Percentiles rank a stretch among this genome's conserved stretches.
phyloP scores from a whole-genome alignment of 2,888 invertebrate genomes.

The Athalia circularis region DNA sequence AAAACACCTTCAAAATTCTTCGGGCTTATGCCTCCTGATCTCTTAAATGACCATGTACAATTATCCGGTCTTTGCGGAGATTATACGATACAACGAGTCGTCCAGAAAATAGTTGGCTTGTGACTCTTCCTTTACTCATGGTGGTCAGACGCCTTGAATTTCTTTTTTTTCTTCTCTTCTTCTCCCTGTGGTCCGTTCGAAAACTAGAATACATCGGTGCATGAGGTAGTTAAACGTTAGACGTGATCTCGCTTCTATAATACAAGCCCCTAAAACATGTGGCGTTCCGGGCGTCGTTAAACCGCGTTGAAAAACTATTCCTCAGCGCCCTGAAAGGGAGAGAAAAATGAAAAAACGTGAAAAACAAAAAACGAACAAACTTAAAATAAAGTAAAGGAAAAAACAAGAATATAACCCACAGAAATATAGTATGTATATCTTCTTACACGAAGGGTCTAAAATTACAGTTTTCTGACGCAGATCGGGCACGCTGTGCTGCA shows the following conservation, averaged over 20 bases:
- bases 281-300: constrained; percentile 39
- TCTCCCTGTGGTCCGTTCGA: not conserved
- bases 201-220: too few relatives aligned
- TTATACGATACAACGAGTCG: too few relatives aligned
- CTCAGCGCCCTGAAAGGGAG: not conserved
- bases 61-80: too few relatives aligned
- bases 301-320: constrained; percentile 35
- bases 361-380: not conserved
- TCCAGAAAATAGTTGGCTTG: too few relatives aligned
- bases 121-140: too few relatives aligned
- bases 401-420: not conserved
- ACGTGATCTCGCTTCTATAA: constrained; percentile 25
- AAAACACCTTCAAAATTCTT: too few relatives aligned
- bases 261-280: constrained; percentile 22
- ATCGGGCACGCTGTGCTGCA: constrained; percentile 43
- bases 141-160: not conserved
- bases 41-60: too few relatives aligned
- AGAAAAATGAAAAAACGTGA: not conserved
- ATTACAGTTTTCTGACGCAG: constrained; percentile 40
- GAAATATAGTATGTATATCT: constrained; percentile 36
- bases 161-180: constrained; percentile 8
- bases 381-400: not conserved
- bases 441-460: constrained; percentile 40
- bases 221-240: constrained; percentile 27
- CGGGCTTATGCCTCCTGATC: too few relatives aligned